Base-by-base conservation (phyloP, 2,888 invertebrate genomes). In the Epinotia demarniana region DNA sequence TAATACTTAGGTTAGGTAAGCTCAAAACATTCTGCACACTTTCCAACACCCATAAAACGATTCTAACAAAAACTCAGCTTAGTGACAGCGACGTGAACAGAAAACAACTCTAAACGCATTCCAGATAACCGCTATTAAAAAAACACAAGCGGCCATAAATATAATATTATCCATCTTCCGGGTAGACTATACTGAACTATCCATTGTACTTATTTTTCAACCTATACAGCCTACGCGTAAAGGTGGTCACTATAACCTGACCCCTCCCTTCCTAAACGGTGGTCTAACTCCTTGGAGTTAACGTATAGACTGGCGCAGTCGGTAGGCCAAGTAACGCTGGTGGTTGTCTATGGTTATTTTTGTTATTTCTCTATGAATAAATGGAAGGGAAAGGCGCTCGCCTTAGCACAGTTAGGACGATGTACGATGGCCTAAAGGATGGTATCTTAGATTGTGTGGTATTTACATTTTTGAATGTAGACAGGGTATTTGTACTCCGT, bases 351-450 rank as follows among this genome's bases (percentile, higher is more conserved):
- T 75, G 73, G 66, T 87, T 93, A 93, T 94, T 94, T 94, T 94
- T 93, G 93, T 91, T 93, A 93, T 93, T 93, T 92, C 92, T 91
- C 92, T 93, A 92, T 93, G 92, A 92, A 94, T 93, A 93, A 92
- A 91, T 91, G 83, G 86, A 92, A 93, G 92, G 90, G 93, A 93
- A 93, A 93, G 94, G 93, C 89, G 94, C 90, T 93, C 87, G 90
- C 93, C 93, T 93, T 93, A 93, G 90, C 93, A 94, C 91, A 93
- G 89, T 92, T 93, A 85, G 89, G 85, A 82, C 84, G 89, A 87
- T 86, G 87, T 85, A 86, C 84, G 85, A 81, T 82, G 84, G 79
- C 80, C 82, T 80, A 83, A 84, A 86, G 86, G 87, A 87, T 88
- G 87, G 83, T 85, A 85, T 86, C 84, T 85, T 73, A 83, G 83